Percentiles rank a stretch among this genome's conserved stretches.
phyloP scores from a whole-genome alignment of 2,888 invertebrate genomes.

The Erebia palarica region DNA sequence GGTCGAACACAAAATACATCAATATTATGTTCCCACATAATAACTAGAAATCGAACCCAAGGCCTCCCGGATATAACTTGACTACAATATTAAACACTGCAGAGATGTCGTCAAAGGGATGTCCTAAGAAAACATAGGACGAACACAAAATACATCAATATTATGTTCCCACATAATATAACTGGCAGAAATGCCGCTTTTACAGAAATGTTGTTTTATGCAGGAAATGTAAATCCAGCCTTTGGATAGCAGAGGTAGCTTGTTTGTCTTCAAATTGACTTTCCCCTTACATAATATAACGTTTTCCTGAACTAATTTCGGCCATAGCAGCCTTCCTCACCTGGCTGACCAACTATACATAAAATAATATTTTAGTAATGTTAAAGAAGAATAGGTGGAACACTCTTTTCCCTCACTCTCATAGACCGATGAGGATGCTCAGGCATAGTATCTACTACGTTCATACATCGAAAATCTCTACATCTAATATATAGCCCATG shows the following conservation, averaged over 20 bases:
- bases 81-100: no score
- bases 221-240: constrained; percentile 2
- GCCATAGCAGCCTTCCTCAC: not conserved
- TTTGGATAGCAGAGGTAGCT: not conserved
- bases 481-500: no score
- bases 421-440: no score
- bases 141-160: not conserved
- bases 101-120: not conserved
- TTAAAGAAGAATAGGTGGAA: no score
- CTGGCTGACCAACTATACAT: no score
- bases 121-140: not conserved
- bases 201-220: constrained; percentile 9
- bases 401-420: no score
- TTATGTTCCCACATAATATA: not conserved
- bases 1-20: not conserved
- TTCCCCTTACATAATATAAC: not conserved
- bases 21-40: not conserved
- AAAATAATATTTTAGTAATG: no score
- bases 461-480: no score
- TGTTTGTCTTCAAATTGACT: not conserved
- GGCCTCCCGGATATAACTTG: not conserved
- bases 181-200: not conserved
- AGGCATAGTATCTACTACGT: no score
- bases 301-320: not conserved
- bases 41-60: not conserved